phyloP scores from a whole-genome alignment of 2,888 invertebrate species.

The Cheilosia urbana region DNA sequence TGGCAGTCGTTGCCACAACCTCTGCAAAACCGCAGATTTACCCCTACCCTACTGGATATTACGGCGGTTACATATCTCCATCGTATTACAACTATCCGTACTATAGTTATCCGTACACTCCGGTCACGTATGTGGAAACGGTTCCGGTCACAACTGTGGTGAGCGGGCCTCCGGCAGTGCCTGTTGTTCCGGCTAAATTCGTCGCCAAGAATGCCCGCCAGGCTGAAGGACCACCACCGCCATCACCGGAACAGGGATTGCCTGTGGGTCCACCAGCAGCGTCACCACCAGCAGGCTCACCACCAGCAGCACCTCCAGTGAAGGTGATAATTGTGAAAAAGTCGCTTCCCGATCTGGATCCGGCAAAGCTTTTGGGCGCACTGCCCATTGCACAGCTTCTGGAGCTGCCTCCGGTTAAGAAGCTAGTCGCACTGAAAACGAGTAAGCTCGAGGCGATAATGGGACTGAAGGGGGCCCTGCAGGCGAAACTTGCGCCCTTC shows the following conservation, averaged over 20 bases:
- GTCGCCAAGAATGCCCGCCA: constrained; percentile 31
- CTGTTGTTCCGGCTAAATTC: constrained; percentile 52
- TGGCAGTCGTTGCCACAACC: constrained; percentile 56
- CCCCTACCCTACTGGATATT: constrained; percentile 45
- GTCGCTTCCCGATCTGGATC: constrained; percentile 44
- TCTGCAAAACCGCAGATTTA: constrained; percentile 57
- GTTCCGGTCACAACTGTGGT: constrained; percentile 42
- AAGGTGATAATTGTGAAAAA: constrained; percentile 29
- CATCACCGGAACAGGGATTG: constrained; percentile 7
- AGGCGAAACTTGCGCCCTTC: constrained; percentile 54
- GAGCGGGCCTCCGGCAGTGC: constrained; percentile 29
- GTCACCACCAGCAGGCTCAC: background rate
- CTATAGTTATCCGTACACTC: constrained; percentile 60
- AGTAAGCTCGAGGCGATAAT: constrained; percentile 50
- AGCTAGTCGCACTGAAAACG: constrained; percentile 42
- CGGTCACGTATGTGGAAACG: constrained; percentile 64
- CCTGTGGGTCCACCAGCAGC: constrained; percentile 4
- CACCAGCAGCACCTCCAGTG: background rate
- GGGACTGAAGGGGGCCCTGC: constrained; percentile 46
- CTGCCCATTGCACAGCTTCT: constrained; percentile 60
- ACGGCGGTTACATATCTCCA: constrained; percentile 35
- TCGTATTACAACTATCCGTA: constrained; percentile 43
- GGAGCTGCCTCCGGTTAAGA: constrained; percentile 61
- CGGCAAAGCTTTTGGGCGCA: constrained; percentile 47
- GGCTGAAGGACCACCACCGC: background rate